Evolutionary conservation across 1,140 invertebrate genomes (phyloP).

Genomic region (Telenomus remus): DNA sequence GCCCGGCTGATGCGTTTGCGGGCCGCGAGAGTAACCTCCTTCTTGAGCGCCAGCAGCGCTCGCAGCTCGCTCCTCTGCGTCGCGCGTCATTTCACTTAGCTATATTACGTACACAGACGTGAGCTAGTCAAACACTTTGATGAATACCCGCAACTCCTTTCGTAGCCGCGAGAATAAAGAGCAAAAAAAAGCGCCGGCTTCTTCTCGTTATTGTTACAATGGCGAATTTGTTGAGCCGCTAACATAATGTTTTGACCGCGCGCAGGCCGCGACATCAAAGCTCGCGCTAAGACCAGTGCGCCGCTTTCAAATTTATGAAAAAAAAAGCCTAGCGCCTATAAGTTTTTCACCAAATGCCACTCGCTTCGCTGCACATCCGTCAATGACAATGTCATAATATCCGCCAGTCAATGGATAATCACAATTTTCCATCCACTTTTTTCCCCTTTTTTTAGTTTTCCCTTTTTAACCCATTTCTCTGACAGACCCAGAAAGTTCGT

Average conservation of each 20-base stretch:
- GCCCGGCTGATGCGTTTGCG: constrained; percentile 34
- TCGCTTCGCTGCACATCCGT: constrained; percentile 10
- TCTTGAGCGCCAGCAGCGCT: constrained; percentile 29
- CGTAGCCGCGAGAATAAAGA: constrained; percentile 25
- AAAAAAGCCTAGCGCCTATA: constrained; percentile 16
- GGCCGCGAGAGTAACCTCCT: constrained; percentile 31
- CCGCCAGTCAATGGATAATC: not conserved
- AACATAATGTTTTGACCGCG: constrained; percentile 43
- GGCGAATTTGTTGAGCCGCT: constrained; percentile 53
- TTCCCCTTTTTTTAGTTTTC: too few relatives aligned
- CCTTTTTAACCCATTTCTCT: too few relatives aligned
- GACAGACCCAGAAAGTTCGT: too few relatives aligned
- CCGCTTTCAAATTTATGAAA: constrained; percentile 54
- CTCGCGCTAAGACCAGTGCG: constrained; percentile 29
- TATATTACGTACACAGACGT: constrained; percentile 59
- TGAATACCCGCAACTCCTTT: constrained; percentile 50
- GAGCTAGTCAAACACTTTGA: constrained; percentile 55
- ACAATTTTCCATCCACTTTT: too few relatives aligned
- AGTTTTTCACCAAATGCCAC: constrained; percentile 39
- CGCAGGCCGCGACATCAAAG: constrained; percentile 42
- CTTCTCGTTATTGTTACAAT: constrained; percentile 56
- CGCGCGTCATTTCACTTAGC: constrained; percentile 59
- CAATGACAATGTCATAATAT: not conserved
- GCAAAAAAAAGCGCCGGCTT: constrained; percentile 32
- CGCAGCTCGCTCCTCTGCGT: constrained; percentile 10